Evolutionary conservation across 2,797 vertebrate species (phyloP), one percentile per base, ranked within the genome.

Genomic region (Rallus crepitans): DNA sequence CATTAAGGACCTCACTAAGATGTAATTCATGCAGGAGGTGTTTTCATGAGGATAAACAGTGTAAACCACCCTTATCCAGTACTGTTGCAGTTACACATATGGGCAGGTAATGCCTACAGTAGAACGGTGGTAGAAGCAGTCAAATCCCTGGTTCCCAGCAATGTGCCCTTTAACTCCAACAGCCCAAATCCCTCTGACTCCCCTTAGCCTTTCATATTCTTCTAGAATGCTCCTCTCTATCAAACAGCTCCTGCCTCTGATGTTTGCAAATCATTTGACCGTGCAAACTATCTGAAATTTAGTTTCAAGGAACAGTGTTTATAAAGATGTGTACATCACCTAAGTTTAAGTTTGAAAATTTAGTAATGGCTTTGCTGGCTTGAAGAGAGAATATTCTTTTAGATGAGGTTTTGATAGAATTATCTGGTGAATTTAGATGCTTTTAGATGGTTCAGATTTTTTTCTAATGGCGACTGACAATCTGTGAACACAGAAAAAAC

Each of bases 81-180:
- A 5, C 42, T 1, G 2, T 45, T 87, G 52, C 37, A 71, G 45
- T 15, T 37, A 10, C 15, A 7, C 2, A 0, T 6, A 20, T 40
- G 66, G 45, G 15, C 70, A 84, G 37, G 18, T 6, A 33, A 12
- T 25, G 27, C 2, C 8, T 18, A 45, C 42, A 19, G 18, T 19
- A 82, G 15, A 45, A 65, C 12, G 15, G 10, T 37, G 15, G 3
- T 45, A 45, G 42, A 47, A 31, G 9, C 0, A 0, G 1, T 19
- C 64, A 77, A 33, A 86, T 12, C 47, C 21, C 27, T 42, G 5
- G 9, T 30, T 55, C 15, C 2, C 33, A 59, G 7, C 8, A 39
- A 12, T 15, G 21, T 30, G 3, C 3, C 27, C 50, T 12, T 79
- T 82, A 25, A 8, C 52, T 64, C 8, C 20, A 48, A 4, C 2